phyloP scores from a whole-genome alignment of 2,888 invertebrate genomes.

The Mythimna vitellina region DNA sequence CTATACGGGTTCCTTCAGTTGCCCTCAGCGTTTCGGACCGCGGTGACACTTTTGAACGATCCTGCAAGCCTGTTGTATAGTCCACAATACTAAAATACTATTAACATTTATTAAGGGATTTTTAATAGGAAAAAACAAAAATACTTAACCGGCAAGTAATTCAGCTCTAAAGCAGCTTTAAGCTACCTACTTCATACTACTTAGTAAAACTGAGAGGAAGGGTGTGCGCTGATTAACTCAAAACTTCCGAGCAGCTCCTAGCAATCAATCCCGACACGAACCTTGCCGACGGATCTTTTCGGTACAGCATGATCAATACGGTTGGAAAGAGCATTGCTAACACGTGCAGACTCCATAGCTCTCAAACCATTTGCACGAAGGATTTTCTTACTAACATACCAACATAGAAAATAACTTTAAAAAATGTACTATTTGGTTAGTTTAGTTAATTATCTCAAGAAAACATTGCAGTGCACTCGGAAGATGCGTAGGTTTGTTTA shows the following conservation, averaged over 20 bases:
- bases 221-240: too few relatives aligned
- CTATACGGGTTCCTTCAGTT: too few relatives aligned
- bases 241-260: background rate
- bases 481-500: background rate
- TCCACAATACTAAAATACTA: too few relatives aligned
- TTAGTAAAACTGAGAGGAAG: background rate
- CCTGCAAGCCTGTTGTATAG: too few relatives aligned
- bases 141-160: background rate
- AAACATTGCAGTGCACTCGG: background rate
- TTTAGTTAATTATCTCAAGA: background rate
- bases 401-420: too few relatives aligned
- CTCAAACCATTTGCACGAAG: too few relatives aligned
- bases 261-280: constrained; percentile 11
- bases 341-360: background rate
- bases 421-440: too few relatives aligned
- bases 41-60: too few relatives aligned
- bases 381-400: too few relatives aligned
- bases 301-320: constrained; percentile 10
- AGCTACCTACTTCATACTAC: background rate
- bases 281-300: background rate
- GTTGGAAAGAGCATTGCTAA: background rate
- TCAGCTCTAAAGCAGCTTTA: background rate
- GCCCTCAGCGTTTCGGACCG: too few relatives aligned
- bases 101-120: too few relatives aligned
- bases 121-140: background rate